Evolutionary conservation across 2,797 vertebrate genomes (phyloP).

Genomic region (Buphagus erythrorhynchus): DNA sequence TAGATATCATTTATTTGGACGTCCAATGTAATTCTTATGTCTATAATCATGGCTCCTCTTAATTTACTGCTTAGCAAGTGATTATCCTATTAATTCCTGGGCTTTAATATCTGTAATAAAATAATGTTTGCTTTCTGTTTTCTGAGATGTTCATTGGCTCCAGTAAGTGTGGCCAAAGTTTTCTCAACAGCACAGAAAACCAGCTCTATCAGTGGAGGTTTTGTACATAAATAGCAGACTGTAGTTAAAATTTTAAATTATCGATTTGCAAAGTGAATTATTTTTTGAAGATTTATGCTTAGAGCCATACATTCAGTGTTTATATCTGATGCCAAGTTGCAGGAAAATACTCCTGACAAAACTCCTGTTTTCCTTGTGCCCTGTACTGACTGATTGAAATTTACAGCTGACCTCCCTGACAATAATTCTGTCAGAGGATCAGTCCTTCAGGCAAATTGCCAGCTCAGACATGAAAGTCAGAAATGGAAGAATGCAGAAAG

Average conservation of each 20-base stretch:
- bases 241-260: background rate
- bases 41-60: background rate
- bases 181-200: background rate
- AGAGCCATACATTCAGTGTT: background rate
- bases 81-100: constrained; percentile 2
- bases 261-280: constrained; percentile 3
- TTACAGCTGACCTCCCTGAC: constrained; percentile 41
- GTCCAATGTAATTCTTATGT: background rate
- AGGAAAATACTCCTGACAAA: constrained; percentile 28
- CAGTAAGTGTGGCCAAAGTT: background rate
- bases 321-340: constrained; percentile 10
- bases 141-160: background rate
- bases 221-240: background rate
- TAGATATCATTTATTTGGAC: background rate
- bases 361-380: constrained; percentile 41
- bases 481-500: constrained; percentile 22
- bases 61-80: background rate
- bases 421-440: constrained; percentile 28
- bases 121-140: background rate
- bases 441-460: constrained; percentile 18
- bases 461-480: constrained; percentile 34
- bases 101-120: constrained; percentile 6
- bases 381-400: constrained; percentile 38
- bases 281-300: constrained; percentile 7
- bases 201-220: background rate